Conservation (phyloP, 2,797 vertebrate genomes). For the Euphonia xanthogaster region DNA sequence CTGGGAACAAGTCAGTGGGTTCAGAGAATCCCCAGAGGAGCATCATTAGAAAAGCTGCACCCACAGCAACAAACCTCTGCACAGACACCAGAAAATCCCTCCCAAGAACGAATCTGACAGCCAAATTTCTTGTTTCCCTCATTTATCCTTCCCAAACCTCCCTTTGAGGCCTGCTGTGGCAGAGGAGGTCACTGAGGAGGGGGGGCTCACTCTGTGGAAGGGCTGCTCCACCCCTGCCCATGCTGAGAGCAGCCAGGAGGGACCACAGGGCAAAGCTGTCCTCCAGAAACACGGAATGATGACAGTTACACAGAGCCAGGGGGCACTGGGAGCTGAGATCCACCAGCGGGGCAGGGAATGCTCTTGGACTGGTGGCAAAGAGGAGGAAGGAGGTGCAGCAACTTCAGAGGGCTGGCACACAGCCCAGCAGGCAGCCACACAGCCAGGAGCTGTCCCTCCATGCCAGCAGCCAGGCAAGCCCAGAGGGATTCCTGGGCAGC, state of each 20-base stretch:
- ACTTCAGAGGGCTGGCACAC: background rate
- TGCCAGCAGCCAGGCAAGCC: background rate
- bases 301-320: background rate
- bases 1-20: fast-evolving
- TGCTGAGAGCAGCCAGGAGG: background rate
- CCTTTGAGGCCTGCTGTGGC: background rate
- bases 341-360: fast-evolving
- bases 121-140: background rate
- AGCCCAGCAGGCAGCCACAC: background rate
- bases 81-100: background rate
- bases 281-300: fast-evolving
- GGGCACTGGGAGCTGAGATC: fast-evolving
- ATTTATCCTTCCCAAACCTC: background rate
- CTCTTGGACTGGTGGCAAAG: background rate
- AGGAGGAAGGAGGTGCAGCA: background rate
- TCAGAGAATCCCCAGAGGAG: background rate
- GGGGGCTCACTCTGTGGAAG: fast-evolving
- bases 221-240: background rate
- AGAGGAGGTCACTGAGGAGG: background rate
- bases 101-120: fast-evolving
- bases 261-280: background rate
- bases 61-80: fast-evolving
- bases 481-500: background rate
- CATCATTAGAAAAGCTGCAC: fast-evolving
- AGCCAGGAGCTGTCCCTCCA: background rate